phyloP scores from a whole-genome alignment of 2,797 vertebrate genomes.

The Aplochiton taeniatus region DNA sequence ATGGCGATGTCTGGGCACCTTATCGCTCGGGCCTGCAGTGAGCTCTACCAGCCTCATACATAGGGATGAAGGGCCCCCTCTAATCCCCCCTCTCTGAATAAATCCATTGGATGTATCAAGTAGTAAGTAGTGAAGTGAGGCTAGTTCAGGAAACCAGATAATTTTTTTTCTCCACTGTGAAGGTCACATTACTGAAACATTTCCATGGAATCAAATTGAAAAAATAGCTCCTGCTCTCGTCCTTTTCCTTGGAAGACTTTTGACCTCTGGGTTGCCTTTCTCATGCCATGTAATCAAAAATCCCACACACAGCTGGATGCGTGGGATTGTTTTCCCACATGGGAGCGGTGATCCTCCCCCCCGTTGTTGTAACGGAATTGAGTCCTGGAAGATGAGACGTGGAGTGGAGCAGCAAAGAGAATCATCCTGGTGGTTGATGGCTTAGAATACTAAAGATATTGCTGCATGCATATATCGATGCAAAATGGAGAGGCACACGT shows the following conservation, averaged over 20 bases:
- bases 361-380: constrained; percentile 54
- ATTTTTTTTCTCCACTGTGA: no score
- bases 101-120: not conserved
- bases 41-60: constrained; percentile 19
- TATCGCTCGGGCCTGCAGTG: not conserved
- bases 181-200: no score
- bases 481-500: no score
- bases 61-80: constrained; percentile 19
- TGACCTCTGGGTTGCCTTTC: constrained; percentile 50
- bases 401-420: constrained; percentile 44
- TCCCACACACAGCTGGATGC: constrained; percentile 21
- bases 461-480: constrained; percentile 8
- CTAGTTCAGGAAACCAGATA: no score
- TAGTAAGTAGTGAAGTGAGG: no score
- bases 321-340: constrained; percentile 50
- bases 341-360: constrained; percentile 35
- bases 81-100: constrained; percentile 12
- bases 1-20: not conserved
- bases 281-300: constrained; percentile 59
- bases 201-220: no score
- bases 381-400: constrained; percentile 39
- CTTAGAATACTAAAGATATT: constrained; percentile 37
- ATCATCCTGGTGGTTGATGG: constrained; percentile 40
- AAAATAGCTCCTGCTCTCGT: constrained; percentile 25
- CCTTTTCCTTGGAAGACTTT: constrained; percentile 59